These are phyloP conservation scores for Saxicola maurus DNA, from an alignment of 2,797 vertebrate genomes.

Conservation along the genomic window DNA sequence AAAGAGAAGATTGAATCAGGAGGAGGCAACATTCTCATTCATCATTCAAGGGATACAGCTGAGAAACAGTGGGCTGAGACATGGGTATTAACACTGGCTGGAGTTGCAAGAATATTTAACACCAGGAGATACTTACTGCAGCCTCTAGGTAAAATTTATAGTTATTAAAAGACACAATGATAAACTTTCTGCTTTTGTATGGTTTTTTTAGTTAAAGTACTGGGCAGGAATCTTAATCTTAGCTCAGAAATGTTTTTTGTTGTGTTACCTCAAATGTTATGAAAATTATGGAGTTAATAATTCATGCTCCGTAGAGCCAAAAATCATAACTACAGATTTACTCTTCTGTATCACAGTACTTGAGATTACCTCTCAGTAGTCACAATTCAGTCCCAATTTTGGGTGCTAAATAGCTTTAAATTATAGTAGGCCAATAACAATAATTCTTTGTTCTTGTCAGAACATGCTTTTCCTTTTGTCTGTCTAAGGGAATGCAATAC, in stretches of 20 bases:
- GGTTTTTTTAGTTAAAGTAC: neutral
- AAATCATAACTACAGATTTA: neutral
- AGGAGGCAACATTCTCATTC: conserved; percentile 97
- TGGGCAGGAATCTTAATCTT: neutral
- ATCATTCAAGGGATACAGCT: conserved; percentile 96
- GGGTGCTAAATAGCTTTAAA: neutral
- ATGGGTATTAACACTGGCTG: conserved; percentile 94
- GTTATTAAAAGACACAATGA: neutral
- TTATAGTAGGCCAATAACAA: neutral
- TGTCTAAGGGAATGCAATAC: neutral
- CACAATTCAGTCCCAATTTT: neutral
- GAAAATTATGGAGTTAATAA: neutral
- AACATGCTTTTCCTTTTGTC: neutral
- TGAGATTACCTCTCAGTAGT: neutral
- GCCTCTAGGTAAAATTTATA: conserved; percentile 81
- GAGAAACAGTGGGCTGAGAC: conserved; percentile 99
- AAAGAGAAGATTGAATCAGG: conserved; percentile 99
- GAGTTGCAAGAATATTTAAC: conserved; percentile 97
- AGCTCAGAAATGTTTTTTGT: neutral
- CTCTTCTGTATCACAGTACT: neutral
- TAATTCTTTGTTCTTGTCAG: neutral
- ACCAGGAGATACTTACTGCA: conserved; percentile 93
- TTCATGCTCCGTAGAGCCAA: neutral
- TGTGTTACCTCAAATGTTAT: neutral
- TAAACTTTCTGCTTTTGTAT: neutral